A percentile compares a stretch with the other conserved stretches of the same genome.
These are phyloP conservation scores for Oplegnathus fasciatus DNA, from an alignment of 2,113 vertebrate species.

Conservation along the genomic window DNA sequence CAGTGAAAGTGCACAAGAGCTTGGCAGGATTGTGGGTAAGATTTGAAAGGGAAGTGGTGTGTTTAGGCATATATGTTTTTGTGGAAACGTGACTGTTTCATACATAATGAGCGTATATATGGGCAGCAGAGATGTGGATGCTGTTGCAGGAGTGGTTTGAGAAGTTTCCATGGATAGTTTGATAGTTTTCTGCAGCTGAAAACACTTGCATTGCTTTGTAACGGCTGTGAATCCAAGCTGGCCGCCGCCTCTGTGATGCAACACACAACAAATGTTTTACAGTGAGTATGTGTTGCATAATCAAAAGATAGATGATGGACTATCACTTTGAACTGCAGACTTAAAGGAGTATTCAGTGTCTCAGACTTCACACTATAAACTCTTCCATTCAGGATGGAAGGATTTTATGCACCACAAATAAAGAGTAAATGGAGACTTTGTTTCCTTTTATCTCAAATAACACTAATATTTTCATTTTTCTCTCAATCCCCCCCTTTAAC, in stretches of 20 bases:
- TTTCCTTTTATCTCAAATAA: not conserved
- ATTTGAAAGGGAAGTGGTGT: not conserved
- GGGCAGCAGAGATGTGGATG: not conserved
- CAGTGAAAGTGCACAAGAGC: not conserved
- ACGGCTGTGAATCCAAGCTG: not conserved
- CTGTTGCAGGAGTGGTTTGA: not conserved
- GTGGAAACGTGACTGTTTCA: not conserved
- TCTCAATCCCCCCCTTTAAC: not conserved
- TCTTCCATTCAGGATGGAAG: not conserved
- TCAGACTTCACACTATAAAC: not conserved
- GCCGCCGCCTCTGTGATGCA: too few relatives aligned
- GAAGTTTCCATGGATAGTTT: not conserved
- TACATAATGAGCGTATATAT: not conserved
- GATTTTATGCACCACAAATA: not conserved
- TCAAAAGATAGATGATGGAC: not conserved
- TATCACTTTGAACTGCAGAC: not conserved
- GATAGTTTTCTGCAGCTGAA: not conserved
- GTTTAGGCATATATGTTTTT: not conserved
- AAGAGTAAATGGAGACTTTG: not conserved
- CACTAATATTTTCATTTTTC: not conserved
- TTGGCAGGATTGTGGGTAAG: not conserved
- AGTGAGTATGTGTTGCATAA: not conserved
- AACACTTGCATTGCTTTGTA: not conserved
- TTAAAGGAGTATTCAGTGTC: not conserved
- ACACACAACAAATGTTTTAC: too few relatives aligned